Conservation (phyloP, 1,140 invertebrate genomes). For the Wasmannia auropunctata region DNA sequence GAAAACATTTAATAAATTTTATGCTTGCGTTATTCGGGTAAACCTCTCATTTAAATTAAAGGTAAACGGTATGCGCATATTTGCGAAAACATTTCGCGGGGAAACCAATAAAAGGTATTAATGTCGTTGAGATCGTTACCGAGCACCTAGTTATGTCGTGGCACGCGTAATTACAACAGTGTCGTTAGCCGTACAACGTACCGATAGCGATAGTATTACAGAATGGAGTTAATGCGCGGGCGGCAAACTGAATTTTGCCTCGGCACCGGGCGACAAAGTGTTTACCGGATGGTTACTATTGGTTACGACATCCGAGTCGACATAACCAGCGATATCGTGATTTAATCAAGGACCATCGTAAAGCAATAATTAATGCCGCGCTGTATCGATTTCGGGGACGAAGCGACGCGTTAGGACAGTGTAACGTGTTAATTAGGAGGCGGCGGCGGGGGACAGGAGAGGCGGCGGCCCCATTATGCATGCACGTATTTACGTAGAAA, state of each 20-base stretch:
- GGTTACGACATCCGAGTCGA: conserved; percentile 40
- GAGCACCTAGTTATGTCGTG: conserved; percentile 39
- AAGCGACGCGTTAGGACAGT: conserved; percentile 48
- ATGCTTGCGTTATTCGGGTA: not conserved
- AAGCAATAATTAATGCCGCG: conserved; percentile 63
- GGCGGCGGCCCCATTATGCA: conserved; percentile 48
- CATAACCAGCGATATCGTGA: conserved; percentile 48
- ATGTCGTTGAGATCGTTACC: conserved; percentile 38
- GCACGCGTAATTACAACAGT: conserved; percentile 39
- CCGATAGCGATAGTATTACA: conserved; percentile 38
- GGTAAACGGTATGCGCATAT: not conserved
- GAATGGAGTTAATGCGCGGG: conserved; percentile 38
- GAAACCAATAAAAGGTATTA: conserved; percentile 44
- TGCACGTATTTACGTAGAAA: conserved; percentile 56
- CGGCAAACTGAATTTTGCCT: conserved; percentile 45
- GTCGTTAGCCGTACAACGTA: conserved; percentile 38
- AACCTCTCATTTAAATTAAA: conserved; percentile 6
- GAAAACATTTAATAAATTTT: conserved; percentile 4
- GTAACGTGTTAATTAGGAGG: conserved; percentile 64
- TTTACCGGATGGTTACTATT: conserved; percentile 17
- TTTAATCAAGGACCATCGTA: conserved; percentile 58
- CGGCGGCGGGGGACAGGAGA: not conserved
- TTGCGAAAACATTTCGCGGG: conserved; percentile 23
- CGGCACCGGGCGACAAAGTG: conserved; percentile 27
- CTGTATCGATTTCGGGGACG: conserved; percentile 57